These are phyloP conservation scores for Protonemura montana DNA, from an alignment of 2,888 invertebrate genomes.

Conservation along the genomic window DNA sequence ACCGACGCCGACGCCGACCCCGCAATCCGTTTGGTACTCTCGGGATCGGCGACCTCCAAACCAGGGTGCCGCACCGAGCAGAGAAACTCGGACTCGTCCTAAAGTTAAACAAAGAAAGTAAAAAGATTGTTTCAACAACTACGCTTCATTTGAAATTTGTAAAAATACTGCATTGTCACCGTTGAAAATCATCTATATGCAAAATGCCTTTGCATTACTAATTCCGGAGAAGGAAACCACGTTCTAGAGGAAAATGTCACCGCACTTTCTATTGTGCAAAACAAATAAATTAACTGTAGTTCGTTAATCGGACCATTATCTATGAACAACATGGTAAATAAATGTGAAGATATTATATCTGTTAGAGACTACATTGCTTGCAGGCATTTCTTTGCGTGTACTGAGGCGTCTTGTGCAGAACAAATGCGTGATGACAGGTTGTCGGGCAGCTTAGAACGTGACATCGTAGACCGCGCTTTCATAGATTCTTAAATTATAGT, in stretches of 20 bases:
- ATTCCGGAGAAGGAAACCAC: neutral
- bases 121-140: neutral
- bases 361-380: neutral
- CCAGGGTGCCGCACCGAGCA: slow-evolving; percentile 21
- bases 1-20: neutral
- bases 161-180: neutral
- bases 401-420: neutral
- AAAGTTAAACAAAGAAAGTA: slow-evolving; percentile 15
- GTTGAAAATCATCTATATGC: neutral
- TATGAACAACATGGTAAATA: neutral
- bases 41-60: neutral
- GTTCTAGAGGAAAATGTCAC: neutral
- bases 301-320: neutral
- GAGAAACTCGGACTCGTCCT: slow-evolving; percentile 33
- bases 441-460: neutral
- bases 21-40: neutral
- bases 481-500: no score
- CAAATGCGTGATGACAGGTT: neutral
- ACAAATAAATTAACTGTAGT: slow-evolving; percentile 3
- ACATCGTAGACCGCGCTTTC: no score
- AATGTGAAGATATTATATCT: neutral
- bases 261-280: neutral
- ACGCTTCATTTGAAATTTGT: neutral
- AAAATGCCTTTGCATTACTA: neutral
- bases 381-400: neutral